Evolutionary conservation across 2,797 vertebrate genomes (phyloP).

Genomic region (Euthynnus affinis): DNA sequence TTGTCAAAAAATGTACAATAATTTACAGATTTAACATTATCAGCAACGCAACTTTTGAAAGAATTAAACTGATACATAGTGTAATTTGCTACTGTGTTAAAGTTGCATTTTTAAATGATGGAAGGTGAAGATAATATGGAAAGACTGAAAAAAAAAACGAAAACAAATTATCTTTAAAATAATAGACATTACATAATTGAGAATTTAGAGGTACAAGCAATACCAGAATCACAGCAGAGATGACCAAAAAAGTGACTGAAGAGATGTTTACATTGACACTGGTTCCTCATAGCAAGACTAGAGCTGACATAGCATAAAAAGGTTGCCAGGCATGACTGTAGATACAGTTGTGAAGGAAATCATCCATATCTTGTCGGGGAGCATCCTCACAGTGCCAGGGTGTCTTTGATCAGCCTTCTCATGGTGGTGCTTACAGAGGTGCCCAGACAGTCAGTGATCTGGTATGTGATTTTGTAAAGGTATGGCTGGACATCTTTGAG

Average conservation of each 20-base stretch:
- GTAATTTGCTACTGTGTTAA: slow-evolving; percentile 7
- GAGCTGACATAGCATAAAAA: slow-evolving; percentile 19
- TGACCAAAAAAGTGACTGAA: not conserved
- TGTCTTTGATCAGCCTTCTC: slow-evolving; percentile 98
- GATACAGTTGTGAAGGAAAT: slow-evolving; percentile 7
- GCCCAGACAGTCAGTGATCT: slow-evolving; percentile 96
- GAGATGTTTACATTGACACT: not conserved
- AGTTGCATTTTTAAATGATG: slow-evolving; percentile 14
- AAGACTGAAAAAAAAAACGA: slow-evolving; percentile 14
- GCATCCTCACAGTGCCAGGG: slow-evolving; percentile 90
- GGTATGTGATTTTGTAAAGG: slow-evolving; percentile 97
- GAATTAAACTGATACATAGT: slow-evolving; percentile 3
- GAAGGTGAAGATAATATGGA: not conserved
- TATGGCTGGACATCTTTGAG: slow-evolving; percentile 98
- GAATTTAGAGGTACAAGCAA: slow-evolving; percentile 23
- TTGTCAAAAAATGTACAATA: slow-evolving; percentile 60
- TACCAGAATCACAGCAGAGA: slow-evolving; percentile 18
- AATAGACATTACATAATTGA: slow-evolving; percentile 43
- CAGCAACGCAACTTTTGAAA: slow-evolving; percentile 24
- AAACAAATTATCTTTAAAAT: slow-evolving; percentile 25
- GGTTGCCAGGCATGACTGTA: slow-evolving; percentile 19
- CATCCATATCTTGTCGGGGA: slow-evolving; percentile 8
- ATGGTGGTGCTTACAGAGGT: slow-evolving; percentile 98
- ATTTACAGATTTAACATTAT: slow-evolving; percentile 54
- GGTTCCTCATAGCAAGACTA: slow-evolving; percentile 1